phyloP scores from a whole-genome alignment of 2,797 vertebrate genomes.

The Cyclura pinguis region DNA sequence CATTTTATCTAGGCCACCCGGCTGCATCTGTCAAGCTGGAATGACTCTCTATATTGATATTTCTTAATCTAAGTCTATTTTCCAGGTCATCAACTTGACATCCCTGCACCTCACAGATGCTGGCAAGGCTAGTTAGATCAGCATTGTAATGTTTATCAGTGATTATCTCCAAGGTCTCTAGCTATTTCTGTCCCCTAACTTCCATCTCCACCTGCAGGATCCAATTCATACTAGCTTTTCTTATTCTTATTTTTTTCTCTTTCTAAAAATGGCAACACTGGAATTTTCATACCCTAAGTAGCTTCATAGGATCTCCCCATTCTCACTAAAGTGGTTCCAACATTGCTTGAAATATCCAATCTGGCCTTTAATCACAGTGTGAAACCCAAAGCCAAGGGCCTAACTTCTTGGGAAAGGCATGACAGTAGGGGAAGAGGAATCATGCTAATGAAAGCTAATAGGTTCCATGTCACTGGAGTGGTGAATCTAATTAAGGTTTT shows the following conservation, averaged over 20 bases:
- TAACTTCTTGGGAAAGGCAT: not conserved
- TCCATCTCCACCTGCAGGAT: not conserved
- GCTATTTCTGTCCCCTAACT: not conserved
- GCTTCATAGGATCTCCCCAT: slow-evolving; percentile 4
- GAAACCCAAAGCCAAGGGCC: not conserved
- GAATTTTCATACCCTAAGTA: not conserved
- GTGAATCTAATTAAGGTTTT: not conserved
- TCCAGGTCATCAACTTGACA: slow-evolving; percentile 73
- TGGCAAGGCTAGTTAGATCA: slow-evolving; percentile 7
- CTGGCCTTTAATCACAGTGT: accelerated
- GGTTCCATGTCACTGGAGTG: not conserved
- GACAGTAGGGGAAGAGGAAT: slow-evolving; percentile 12
- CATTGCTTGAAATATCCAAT: slow-evolving; percentile 18
- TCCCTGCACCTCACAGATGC: slow-evolving; percentile 59
- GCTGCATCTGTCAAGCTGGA: slow-evolving; percentile 66
- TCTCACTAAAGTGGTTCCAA: not conserved
- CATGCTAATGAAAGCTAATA: not conserved
- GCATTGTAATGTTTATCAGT: slow-evolving; percentile 13
- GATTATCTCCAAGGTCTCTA: slow-evolving; percentile 28
- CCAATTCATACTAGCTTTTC: not conserved
- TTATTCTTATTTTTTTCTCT: not conserved
- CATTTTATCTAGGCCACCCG: slow-evolving; percentile 68
- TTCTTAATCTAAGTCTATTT: slow-evolving; percentile 76
- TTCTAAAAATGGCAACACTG: not conserved
- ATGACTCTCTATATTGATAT: slow-evolving; percentile 70